Percentiles rank a stretch among this genome's conserved stretches.
Evolutionary conservation across 2,797 vertebrate genomes (phyloP).

Genomic region (Microhierax caerulescens): DNA sequence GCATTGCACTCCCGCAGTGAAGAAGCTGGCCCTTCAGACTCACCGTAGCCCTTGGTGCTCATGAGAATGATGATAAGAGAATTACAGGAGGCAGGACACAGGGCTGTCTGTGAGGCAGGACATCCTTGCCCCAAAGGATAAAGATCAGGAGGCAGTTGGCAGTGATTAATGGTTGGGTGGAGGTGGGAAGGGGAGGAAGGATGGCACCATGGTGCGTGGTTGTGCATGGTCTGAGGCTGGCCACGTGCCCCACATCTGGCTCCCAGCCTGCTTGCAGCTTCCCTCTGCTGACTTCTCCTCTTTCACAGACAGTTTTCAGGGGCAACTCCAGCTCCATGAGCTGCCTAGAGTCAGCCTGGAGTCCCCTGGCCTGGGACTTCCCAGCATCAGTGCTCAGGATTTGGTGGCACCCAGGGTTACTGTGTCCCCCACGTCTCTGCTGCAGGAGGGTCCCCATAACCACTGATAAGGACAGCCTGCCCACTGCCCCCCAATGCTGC

Average conservation of each 20-base stretch:
- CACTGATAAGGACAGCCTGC: neutral
- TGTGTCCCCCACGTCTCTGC: neutral
- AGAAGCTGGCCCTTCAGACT: neutral
- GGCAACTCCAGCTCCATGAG: neutral
- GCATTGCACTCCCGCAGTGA: neutral
- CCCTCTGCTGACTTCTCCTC: neutral
- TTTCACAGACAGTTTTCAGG: neutral
- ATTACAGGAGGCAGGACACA: neutral
- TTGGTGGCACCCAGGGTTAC: neutral
- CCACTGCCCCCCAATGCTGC: neutral
- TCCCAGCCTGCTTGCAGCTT: neutral
- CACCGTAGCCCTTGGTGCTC: neutral
- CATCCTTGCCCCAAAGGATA: neutral
- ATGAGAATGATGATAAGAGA: neutral
- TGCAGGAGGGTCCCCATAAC: neutral
- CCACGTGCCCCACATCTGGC: accelerated
- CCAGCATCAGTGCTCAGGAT: neutral
- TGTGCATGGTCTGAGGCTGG: accelerated
- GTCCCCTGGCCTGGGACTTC: neutral
- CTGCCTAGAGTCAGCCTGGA: neutral
- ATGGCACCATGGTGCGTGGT: neutral
- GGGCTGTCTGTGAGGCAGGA: neutral
- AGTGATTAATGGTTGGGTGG: neutral
- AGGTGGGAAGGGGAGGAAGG: neutral
- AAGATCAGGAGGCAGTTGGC: neutral